Conservation (phyloP, 2,888 invertebrate genomes). For the Drosophila kuntzei region DNA sequence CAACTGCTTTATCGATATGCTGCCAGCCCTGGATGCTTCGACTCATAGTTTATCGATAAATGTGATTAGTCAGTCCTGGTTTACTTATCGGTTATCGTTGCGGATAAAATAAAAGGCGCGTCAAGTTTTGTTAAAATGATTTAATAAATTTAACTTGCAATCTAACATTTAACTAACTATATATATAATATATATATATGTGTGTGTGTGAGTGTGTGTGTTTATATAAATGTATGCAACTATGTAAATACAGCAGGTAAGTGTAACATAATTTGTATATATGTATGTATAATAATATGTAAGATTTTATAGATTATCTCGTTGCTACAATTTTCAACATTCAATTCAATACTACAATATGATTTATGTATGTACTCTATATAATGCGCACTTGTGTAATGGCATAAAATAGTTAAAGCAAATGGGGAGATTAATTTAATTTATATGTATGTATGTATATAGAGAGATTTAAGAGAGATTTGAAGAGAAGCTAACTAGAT, state of each 20-base stretch:
- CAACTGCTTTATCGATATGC: not conserved
- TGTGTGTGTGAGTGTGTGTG: conserved; percentile 39
- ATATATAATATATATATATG: conserved; percentile 49
- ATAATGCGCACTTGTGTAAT: conserved; percentile 26
- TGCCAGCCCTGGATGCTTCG: not conserved
- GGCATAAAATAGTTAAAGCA: conserved; percentile 71
- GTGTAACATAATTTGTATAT: conserved; percentile 72
- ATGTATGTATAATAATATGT: conserved; percentile 2
- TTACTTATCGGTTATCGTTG: not conserved
- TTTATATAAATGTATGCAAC: conserved; percentile 53
- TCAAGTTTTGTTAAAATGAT: conserved; percentile 42
- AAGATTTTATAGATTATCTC: conserved; percentile 48
- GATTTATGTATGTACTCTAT: conserved; percentile 42
- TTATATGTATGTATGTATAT: not conserved
- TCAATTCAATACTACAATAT: conserved; percentile 74
- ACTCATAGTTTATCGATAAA: not conserved
- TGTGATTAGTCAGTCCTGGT: conserved; percentile 22
- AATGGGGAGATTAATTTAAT: conserved; percentile 9
- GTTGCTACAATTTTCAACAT: conserved; percentile 75
- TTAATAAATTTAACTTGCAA: conserved; percentile 70
- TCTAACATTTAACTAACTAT: conserved; percentile 79
- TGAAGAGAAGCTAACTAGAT: conserved; percentile 23
- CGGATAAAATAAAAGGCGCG: conserved; percentile 5
- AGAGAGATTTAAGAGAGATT: conserved; percentile 8
- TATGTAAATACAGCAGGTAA: conserved; percentile 73